These are phyloP conservation scores for Enteromius viviparus DNA, from an alignment of 2,797 vertebrate species.

Conservation along the genomic window DNA sequence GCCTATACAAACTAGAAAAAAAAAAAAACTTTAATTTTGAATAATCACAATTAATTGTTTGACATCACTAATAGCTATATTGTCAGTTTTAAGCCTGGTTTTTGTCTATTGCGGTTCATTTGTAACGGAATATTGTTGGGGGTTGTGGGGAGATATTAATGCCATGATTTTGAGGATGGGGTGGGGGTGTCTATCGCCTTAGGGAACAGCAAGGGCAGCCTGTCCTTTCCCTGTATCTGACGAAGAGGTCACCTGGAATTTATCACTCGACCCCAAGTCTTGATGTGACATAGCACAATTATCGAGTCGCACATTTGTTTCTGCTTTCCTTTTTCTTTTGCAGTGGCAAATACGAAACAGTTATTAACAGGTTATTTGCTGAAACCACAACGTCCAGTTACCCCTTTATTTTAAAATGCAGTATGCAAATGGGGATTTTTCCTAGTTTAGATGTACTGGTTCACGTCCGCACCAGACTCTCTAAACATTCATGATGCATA, in stretches of 20 bases:
- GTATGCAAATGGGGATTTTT: background rate
- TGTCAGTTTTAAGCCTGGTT: constrained; percentile 78
- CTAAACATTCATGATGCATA: constrained; percentile 31
- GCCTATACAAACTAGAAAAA: too few species aligned
- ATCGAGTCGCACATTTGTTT: constrained; percentile 60
- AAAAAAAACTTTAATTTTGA: background rate
- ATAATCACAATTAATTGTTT: constrained; percentile 24
- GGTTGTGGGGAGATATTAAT: constrained; percentile 80
- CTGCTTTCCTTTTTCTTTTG: constrained; percentile 6
- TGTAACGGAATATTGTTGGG: constrained; percentile 81
- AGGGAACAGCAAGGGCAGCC: constrained; percentile 73
- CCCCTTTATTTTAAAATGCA: background rate
- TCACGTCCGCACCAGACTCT: background rate
- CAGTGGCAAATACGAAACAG: constrained; percentile 61
- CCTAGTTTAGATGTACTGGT: background rate
- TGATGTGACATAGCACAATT: constrained; percentile 57
- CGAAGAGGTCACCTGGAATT: constrained; percentile 78
- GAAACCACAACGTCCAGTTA: background rate
- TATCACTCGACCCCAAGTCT: constrained; percentile 66
- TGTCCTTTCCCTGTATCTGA: constrained; percentile 73
- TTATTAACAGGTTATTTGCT: background rate
- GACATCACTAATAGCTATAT: background rate
- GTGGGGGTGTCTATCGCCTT: constrained; percentile 72
- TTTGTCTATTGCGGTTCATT: constrained; percentile 75
- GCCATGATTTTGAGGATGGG: constrained; percentile 57